Conservation (phyloP, 2,113 vertebrate species). For the Tetraodon nigroviridis region DNA sequence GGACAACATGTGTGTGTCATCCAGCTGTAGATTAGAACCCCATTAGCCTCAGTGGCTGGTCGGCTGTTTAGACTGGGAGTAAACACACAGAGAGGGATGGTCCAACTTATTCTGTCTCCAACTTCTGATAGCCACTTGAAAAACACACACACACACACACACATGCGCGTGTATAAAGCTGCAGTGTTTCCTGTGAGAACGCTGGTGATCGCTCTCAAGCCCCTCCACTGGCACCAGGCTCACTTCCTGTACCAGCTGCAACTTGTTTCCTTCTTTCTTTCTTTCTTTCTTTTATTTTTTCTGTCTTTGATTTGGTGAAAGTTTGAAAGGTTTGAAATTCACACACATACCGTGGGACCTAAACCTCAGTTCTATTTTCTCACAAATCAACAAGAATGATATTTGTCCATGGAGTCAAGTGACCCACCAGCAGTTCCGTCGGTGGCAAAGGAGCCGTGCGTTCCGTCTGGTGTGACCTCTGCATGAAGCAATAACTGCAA, state of each 20-base stretch:
- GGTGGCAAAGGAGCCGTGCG: too few relatives aligned
- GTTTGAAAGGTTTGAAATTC: neutral
- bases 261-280: conserved; percentile 33
- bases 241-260: conserved; percentile 70
- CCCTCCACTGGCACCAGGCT: conserved; percentile 55
- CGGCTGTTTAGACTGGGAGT: conserved; percentile 70
- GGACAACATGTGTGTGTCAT: conserved; percentile 65
- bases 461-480: too few relatives aligned
- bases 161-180: conserved; percentile 13
- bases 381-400: too few relatives aligned
- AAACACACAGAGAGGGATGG: conserved; percentile 71
- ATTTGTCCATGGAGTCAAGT: too few relatives aligned
- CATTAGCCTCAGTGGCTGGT: conserved; percentile 73
- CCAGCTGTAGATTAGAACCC: conserved; percentile 70
- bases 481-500: too few relatives aligned
- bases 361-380: too few relatives aligned
- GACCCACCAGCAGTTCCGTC: too few relatives aligned
- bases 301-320: neutral
- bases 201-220: conserved; percentile 51
- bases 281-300: conserved; percentile 6
- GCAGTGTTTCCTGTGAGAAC: conserved; percentile 38
- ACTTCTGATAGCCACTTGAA: conserved; percentile 45
- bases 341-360: neutral
- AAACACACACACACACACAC: conserved; percentile 16
- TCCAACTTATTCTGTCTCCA: conserved; percentile 54